phyloP scores from a whole-genome alignment of 2,113 vertebrate genomes.

The Poeciliopsis occidentalis region DNA sequence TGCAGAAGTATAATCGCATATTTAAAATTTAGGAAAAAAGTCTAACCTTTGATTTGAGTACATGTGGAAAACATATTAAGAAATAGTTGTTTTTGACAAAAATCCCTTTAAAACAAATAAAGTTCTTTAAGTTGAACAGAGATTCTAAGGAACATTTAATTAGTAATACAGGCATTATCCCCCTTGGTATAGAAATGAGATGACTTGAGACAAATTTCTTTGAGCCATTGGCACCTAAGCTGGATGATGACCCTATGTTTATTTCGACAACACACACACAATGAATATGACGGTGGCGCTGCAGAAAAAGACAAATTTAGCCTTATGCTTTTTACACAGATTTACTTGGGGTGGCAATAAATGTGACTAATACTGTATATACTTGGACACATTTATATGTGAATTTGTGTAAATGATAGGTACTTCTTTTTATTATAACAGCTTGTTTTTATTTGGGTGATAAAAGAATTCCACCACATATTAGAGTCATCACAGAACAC shows the following conservation, averaged over 20 bases:
- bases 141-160: too few species aligned
- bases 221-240: too few species aligned
- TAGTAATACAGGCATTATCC: too few species aligned
- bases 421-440: constrained; percentile 34
- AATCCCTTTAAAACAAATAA: neutral
- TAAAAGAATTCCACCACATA: constrained; percentile 48
- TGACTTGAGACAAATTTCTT: too few species aligned
- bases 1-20: neutral
- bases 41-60: neutral
- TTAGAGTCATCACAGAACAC: constrained; percentile 60
- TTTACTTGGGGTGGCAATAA: constrained; percentile 17
- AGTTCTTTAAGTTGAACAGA: too few species aligned
- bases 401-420: constrained; percentile 6
- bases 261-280: too few species aligned
- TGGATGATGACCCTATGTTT: too few species aligned
- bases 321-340: neutral
- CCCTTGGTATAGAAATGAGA: too few species aligned
- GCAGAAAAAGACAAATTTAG: neutral
- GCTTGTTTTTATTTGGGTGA: constrained; percentile 58
- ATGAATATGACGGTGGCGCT: too few species aligned
- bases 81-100: neutral
- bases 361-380: neutral
- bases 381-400: neutral
- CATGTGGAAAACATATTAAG: neutral
- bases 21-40: neutral